Percentiles rank a stretch among this genome's conserved stretches.
phyloP scores from a whole-genome alignment of 2,113 vertebrate genomes.

The Pomatorhinus ruficollis region DNA sequence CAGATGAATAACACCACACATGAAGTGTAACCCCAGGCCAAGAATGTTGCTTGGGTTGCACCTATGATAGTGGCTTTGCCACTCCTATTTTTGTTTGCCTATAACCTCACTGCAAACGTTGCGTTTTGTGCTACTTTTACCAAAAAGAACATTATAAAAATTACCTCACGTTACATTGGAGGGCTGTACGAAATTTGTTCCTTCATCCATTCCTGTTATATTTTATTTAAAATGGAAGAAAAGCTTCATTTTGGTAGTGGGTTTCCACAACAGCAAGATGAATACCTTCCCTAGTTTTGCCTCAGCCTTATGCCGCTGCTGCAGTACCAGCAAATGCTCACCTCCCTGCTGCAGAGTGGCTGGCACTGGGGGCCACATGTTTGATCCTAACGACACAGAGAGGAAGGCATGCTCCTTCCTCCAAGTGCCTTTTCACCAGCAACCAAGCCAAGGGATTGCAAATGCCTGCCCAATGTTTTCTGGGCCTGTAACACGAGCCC shows the following conservation, averaged over 20 bases:
- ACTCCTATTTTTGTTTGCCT: not conserved
- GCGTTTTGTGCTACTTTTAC: not conserved
- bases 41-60: not conserved
- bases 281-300: not conserved
- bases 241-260: not conserved
- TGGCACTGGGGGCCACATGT: not conserved
- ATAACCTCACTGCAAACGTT: not conserved
- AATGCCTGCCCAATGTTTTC: not conserved
- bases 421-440: slow-evolving; percentile 24
- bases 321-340: not conserved
- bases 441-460: slow-evolving; percentile 33
- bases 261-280: not conserved
- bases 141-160: not conserved
- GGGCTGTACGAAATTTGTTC: not conserved
- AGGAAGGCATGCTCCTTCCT: slow-evolving; percentile 36
- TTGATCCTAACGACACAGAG: not conserved
- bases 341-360: not conserved
- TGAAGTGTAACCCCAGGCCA: not conserved
- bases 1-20: not conserved
- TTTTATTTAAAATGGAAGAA: not conserved
- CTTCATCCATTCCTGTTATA: not conserved
- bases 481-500: not conserved
- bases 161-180: rapidly evolving
- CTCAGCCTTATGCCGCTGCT: not conserved
- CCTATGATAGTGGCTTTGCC: not conserved